These are phyloP conservation scores for Athalia circularis DNA, from an alignment of 2,888 invertebrate genomes.

Conservation along the genomic window DNA sequence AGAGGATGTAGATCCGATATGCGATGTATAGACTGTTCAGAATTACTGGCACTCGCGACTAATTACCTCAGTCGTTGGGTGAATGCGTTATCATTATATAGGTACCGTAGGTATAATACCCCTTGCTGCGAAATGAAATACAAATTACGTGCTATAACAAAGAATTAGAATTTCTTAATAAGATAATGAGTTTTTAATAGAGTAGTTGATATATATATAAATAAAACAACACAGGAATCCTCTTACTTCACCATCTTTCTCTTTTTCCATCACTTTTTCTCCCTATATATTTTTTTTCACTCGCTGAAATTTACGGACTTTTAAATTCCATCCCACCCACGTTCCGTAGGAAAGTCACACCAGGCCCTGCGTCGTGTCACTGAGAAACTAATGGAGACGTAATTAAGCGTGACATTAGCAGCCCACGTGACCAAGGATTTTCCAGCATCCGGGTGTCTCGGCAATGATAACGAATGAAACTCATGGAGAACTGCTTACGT, in stretches of 20 bases:
- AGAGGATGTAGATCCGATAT: conserved; percentile 6
- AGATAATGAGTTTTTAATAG: conserved; percentile 26
- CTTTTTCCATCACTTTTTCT: not conserved
- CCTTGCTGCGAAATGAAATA: conserved; percentile 25
- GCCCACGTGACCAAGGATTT: conserved; percentile 21
- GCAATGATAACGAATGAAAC: conserved; percentile 33
- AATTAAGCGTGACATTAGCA: conserved; percentile 6
- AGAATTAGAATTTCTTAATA: conserved; percentile 25
- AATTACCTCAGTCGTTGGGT: conserved; percentile 28
- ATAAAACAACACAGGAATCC: not conserved
- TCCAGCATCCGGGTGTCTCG: conserved; percentile 20
- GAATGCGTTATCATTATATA: too few relatives aligned
- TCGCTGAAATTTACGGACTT: too few relatives aligned
- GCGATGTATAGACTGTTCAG: conserved; percentile 7
- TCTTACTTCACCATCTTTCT: not conserved
- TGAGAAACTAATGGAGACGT: conserved; percentile 4
- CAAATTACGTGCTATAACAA: conserved; percentile 20
- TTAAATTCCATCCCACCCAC: too few relatives aligned
- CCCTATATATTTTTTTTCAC: too few relatives aligned
- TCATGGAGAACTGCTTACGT: not conserved
- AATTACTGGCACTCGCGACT: conserved; percentile 26
- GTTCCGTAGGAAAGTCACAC: not conserved
- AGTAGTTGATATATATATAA: not conserved
- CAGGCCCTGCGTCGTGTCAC: not conserved
- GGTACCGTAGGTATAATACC: not conserved